Evolutionary conservation across 2,113 vertebrate species (phyloP).

Genomic region (Mohoua ochrocephala): DNA sequence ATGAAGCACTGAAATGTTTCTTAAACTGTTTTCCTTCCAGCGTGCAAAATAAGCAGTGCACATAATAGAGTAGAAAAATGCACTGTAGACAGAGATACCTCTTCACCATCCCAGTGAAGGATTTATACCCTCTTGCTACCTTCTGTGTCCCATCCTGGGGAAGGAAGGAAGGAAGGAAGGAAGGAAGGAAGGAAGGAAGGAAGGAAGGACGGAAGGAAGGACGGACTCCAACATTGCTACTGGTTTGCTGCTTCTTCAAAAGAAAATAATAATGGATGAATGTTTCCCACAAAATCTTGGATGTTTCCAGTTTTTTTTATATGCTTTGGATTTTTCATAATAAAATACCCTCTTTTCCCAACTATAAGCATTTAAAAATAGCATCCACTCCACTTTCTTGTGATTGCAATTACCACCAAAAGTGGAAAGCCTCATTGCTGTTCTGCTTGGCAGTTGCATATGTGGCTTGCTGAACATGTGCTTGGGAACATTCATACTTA

Average conservation of each 20-base stretch:
- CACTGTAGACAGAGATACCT: background rate
- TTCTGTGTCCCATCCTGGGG: background rate
- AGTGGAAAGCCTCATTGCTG: background rate
- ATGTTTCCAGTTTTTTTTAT: background rate
- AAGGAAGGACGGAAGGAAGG: background rate
- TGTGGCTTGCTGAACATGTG: background rate
- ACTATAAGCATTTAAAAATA: background rate
- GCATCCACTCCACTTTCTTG: background rate
- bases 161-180: background rate
- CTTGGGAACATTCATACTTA: background rate
- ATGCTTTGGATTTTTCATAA: background rate
- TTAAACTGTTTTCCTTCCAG: background rate
- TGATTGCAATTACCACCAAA: background rate
- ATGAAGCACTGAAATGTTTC: too few relatives aligned
- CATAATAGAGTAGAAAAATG: background rate
- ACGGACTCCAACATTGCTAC: background rate
- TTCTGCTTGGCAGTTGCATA: background rate
- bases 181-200: too few relatives aligned
- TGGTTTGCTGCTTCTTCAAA: background rate
- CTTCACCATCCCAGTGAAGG: background rate
- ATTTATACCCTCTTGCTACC: background rate
- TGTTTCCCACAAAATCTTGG: background rate
- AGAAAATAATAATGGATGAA: background rate
- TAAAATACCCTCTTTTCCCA: background rate
- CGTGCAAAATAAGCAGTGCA: background rate